Conservation (phyloP, 2,113 vertebrate species). For the Gulo gulo region DNA sequence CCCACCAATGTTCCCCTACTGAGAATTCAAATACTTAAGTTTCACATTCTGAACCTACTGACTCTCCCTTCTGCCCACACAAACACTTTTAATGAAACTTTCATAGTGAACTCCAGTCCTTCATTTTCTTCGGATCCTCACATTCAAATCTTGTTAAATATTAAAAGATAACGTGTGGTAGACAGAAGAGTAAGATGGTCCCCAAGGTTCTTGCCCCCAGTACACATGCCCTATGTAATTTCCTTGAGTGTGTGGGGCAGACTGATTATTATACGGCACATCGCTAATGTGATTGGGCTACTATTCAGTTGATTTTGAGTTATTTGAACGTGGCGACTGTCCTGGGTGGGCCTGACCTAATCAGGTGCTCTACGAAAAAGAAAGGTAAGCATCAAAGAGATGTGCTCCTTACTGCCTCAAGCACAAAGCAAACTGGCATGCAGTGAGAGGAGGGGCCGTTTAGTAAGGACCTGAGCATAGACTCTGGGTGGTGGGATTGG, state of each 20-base stretch:
- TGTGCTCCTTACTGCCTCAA: background rate
- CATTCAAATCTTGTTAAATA: background rate
- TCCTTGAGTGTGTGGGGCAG: background rate
- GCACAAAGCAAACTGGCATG: fast-evolving
- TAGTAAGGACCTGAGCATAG: fast-evolving
- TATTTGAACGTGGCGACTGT: background rate
- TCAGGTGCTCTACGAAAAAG: background rate
- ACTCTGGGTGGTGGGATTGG: background rate
- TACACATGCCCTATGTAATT: background rate
- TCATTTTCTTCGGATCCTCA: background rate
- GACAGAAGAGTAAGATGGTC: background rate
- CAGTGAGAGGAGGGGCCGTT: background rate
- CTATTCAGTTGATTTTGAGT: background rate
- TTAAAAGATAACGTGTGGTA: background rate
- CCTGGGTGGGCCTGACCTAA: background rate
- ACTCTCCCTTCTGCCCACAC: background rate
- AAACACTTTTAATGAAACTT: background rate
- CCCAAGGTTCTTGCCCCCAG: background rate
- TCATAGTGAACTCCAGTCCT: background rate
- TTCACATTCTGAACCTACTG: background rate
- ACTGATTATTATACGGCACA: background rate
- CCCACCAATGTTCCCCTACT: background rate
- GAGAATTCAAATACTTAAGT: background rate
- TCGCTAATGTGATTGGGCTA: no score
- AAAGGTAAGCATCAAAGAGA: background rate